Conservation (phyloP, 2,797 vertebrate species). For the Cephalopachus bancanus region DNA sequence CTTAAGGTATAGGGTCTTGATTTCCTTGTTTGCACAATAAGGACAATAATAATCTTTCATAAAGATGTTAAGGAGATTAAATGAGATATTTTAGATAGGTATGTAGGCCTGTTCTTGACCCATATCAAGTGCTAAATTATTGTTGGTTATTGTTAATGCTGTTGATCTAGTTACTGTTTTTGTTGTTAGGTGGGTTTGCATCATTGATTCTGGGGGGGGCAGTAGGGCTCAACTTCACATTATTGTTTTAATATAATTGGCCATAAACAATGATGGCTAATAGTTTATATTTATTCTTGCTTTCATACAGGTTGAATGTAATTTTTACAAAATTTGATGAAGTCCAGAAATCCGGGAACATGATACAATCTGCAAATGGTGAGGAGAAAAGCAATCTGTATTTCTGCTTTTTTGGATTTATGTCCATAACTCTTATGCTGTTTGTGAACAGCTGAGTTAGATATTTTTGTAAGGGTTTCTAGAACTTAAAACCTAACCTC, state of each 20-base stretch:
- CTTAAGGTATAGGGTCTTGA: neutral
- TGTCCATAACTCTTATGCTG: neutral
- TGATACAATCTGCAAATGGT: conserved; percentile 96
- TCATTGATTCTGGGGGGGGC: neutral
- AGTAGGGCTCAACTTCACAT: neutral
- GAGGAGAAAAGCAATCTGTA: conserved; percentile 83
- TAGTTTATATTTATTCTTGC: conserved; percentile 65
- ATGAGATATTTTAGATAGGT: neutral
- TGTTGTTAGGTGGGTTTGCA: neutral
- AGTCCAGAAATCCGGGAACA: conserved; percentile 98
- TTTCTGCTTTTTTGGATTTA: conserved; percentile 39
- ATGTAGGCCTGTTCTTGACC: neutral
- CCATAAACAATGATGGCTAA: conserved; percentile 13
- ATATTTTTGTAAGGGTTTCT: neutral
- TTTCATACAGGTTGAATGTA: conserved; percentile 95
- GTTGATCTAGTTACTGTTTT: neutral
- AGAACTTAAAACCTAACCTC: conserved; percentile 16
- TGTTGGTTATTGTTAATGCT: neutral
- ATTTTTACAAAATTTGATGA: conserved; percentile 99
- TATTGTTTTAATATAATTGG: conserved; percentile 22
- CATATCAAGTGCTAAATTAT: neutral
- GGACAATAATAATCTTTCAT: neutral
- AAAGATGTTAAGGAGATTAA: neutral
- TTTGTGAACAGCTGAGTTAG: conserved; percentile 44
- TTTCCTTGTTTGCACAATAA: neutral